phyloP scores from a whole-genome alignment of 2,113 vertebrate genomes.

The Tyto alba region DNA sequence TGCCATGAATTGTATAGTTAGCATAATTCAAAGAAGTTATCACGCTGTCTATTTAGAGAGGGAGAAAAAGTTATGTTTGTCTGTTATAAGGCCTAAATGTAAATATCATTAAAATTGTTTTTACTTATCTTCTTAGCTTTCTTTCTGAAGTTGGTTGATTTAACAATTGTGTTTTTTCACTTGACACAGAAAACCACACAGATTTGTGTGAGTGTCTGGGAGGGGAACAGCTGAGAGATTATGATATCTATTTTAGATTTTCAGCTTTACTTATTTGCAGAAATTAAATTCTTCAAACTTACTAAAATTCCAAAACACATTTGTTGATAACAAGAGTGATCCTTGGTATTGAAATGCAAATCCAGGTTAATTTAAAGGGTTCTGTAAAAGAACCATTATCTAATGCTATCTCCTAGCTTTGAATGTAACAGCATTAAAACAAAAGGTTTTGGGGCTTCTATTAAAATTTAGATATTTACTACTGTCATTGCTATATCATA shows the following conservation, averaged over 20 bases:
- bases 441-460: rapidly evolving
- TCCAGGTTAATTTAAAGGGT: not conserved
- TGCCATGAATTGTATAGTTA: not conserved
- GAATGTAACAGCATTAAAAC: not conserved
- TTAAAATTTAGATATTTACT: not conserved
- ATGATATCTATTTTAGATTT: not conserved
- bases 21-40: not conserved
- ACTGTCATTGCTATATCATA: not conserved
- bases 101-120: not conserved
- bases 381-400: not conserved
- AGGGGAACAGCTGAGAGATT: not conserved
- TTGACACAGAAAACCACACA: not conserved
- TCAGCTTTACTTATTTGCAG: not conserved
- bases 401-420: not conserved
- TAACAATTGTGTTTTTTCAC: not conserved
- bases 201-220: not conserved
- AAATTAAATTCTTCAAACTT: not conserved
- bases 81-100: not conserved
- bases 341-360: not conserved
- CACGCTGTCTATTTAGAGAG: not conserved
- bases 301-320: not conserved
- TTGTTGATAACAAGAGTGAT: not conserved
- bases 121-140: not conserved
- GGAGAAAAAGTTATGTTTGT: not conserved
- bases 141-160: not conserved